Evolutionary conservation across 2,888 invertebrate species (phyloP), one percentile per base, ranked within the genome.

Genomic region (Formica aserva): DNA sequence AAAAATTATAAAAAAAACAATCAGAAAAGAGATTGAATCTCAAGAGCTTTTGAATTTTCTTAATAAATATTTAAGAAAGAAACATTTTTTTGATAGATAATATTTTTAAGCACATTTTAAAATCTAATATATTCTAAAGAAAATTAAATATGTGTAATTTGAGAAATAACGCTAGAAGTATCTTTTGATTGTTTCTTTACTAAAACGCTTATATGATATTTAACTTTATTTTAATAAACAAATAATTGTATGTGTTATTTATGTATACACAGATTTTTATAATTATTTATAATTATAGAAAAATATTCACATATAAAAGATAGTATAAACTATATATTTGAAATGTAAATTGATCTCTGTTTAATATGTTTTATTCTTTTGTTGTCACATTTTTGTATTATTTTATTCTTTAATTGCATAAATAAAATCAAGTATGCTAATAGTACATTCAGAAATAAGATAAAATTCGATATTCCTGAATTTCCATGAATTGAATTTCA

Each of bases 161-260:
- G 41, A 60, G 41, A 74, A 29, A 60, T 60, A 41, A 60, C 60
- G 38, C 15, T 72, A 60, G n/a, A 69, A 57, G 26, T 71, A 38
- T 57, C 13, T 57, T 8, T 72, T 57, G 18, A 18, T 57, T 57
- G 2, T n/a, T n/a, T n/a, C n/a, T 72, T 15, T 71, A 71, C 5
- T 48, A 55, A 52, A 69, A 32, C 15, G 1, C 1, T 3, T 71
- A 11, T 4, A 18, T 9, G 5, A 71, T 26, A 71, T 15, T 15
- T 35, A 0, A 0, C 32, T n/a, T 29, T 45, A 66, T 65, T 38
- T 18, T 13, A 18, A 5, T 18, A 18, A 52, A n/a, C 41, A n/a
- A 52, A 52, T 52, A 52, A n/a, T 52, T n/a, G 15, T n/a, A 52
- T n/a, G 3, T 41, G 22, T 41, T 66, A 41, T 41, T 38, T 9